A percentile compares a stretch with the other conserved stretches of the same genome.
Conservation (phyloP, 2,797 vertebrate genomes). For the Tympanoctomys barrerae region DNA sequence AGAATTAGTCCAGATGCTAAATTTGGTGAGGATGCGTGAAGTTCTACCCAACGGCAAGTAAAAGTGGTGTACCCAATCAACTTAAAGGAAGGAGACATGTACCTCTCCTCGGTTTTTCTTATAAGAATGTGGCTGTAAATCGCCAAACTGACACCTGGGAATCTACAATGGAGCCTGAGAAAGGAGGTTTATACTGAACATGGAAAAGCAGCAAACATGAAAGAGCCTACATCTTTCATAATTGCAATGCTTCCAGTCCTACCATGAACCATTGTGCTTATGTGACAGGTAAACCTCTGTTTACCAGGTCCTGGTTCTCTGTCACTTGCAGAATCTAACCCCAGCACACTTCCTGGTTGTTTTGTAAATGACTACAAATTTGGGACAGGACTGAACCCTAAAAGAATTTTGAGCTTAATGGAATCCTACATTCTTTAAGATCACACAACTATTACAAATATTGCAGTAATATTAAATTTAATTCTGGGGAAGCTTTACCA, state of each 20-base stretch:
- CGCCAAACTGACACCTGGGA: not conserved
- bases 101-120: not conserved
- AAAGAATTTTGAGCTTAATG: not conserved
- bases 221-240: not conserved
- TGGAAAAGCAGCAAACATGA: not conserved
- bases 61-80: not conserved
- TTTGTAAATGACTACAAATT: not conserved
- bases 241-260: not conserved
- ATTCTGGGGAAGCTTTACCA: slow-evolving; percentile 8
- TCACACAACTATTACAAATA: not conserved
- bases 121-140: not conserved
- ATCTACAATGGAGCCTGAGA: not conserved
- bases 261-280: not conserved
- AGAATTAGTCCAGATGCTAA: not conserved
- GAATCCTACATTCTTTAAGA: not conserved
- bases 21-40: not conserved
- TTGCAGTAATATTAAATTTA: slow-evolving; percentile 9
- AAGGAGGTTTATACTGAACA: not conserved
- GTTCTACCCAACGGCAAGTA: slow-evolving; percentile 16
- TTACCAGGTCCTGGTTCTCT: not conserved
- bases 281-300: not conserved
- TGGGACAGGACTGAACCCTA: not conserved
- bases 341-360: not conserved
- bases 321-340: slow-evolving; percentile 15
- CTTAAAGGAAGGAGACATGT: not conserved